These are phyloP conservation scores for Scaptomyza montana DNA, from an alignment of 1,140 invertebrate genomes.

Conservation along the genomic window DNA sequence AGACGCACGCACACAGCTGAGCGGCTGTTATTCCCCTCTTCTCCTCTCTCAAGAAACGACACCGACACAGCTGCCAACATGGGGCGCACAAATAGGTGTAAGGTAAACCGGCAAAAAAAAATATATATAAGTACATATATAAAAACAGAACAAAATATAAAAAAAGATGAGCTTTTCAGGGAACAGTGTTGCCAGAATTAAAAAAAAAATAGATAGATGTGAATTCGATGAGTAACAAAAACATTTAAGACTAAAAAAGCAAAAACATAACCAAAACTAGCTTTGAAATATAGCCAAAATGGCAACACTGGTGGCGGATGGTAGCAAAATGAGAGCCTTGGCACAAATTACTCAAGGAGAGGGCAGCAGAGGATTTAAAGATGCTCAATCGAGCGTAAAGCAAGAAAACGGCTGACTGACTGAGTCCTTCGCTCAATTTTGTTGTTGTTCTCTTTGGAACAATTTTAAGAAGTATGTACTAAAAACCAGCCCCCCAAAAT, in stretches of 20 bases:
- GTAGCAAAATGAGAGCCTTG: conserved; percentile 32
- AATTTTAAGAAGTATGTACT: conserved; percentile 5
- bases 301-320: conserved; percentile 2
- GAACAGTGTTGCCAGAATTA: conserved; percentile 19
- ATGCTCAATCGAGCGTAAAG: background rate
- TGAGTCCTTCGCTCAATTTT: background rate
- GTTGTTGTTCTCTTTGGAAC: background rate
- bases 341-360: conserved; percentile 13
- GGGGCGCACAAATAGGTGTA: conserved; percentile 53
- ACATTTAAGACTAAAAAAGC: too few relatives aligned
- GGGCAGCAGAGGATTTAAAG: conserved; percentile 14
- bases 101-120: conserved; percentile 75
- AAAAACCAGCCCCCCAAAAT: background rate
- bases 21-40: conserved; percentile 34
- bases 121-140: conserved; percentile 27
- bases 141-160: conserved; percentile 12
- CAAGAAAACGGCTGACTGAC: conserved; percentile 14
- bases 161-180: conserved; percentile 55
- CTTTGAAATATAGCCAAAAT: background rate
- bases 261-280: background rate
- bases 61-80: conserved; percentile 66
- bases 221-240: too few relatives aligned
- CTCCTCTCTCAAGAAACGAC: background rate
- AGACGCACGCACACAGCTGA: conserved; percentile 70
- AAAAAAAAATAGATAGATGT: too few relatives aligned